Base-by-base conservation (phyloP, 1,140 invertebrate genomes). In the Potamilus streckersoni region DNA sequence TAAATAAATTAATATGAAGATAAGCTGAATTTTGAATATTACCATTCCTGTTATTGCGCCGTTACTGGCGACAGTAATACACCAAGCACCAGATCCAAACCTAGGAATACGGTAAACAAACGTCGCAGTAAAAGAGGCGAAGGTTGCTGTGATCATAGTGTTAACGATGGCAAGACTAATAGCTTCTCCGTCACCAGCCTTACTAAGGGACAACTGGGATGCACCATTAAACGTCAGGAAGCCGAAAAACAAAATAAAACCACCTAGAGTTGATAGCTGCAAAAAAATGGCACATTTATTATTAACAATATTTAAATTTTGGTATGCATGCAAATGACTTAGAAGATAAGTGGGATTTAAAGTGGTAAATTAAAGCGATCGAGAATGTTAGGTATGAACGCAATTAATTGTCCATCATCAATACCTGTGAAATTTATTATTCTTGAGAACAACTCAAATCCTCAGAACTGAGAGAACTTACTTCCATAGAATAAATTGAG, bases 141-240 rank as follows among this genome's bases (percentile, higher is more conserved):
- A 91, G 38, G 87, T 90, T 38, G 87, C 88, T 2, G 91, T 92
- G 63, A 92, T 76, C 49, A 93, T 90, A 0, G 93, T 93, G 86
- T 92, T 93, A 31, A 90, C 87, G 55, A 93, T 89, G 11, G 90
- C 89, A 19, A 85, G 74, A 31, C 91, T 88, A 6, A 93, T 87
- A 4, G 87, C 83, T 1, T 79, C 83, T 0, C 91, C 90, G 74
- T 92, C 92, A 16, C 91, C 92, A 0, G 82, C 83, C 13, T 83
- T 71, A 2, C 90, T 87, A 62, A 93, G 92, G 71, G 88, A 85
- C 5, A 90, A 89, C 78, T 90, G 86, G 0, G 92, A 92, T 0
- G 92, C 92, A 13, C 92, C 92, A 81, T 93, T 93, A 87, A 93
- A 93, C 0, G 92, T 91, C 38, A 93, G 84, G 84, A 93, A 93